Evolutionary conservation across 2,113 vertebrate species (phyloP).

Genomic region (Syrmaticus mikado): DNA sequence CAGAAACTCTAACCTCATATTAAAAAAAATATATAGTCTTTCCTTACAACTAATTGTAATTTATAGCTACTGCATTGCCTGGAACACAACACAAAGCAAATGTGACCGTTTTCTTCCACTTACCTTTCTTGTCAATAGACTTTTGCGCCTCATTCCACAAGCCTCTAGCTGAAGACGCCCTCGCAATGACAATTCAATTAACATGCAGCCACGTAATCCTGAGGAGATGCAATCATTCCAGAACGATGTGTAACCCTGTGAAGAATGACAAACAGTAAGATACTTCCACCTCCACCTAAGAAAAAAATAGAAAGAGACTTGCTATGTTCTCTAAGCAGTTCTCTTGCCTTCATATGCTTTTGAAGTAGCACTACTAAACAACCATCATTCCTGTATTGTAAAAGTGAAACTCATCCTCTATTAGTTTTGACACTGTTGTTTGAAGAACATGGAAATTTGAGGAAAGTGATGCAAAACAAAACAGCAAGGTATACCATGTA

Average conservation of each 20-base stretch:
- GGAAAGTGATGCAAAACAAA: background rate
- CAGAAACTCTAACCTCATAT: rapidly evolving
- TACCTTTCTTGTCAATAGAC: slow-evolving; percentile 94
- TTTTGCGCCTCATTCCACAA: slow-evolving; percentile 94
- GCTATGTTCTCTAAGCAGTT: background rate
- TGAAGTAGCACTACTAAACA: background rate
- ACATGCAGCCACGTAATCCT: slow-evolving; percentile 94
- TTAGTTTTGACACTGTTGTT: background rate
- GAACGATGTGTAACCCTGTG: slow-evolving; percentile 95
- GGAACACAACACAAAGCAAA: background rate
- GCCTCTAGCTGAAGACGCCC: slow-evolving; percentile 92
- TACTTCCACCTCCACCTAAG: background rate
- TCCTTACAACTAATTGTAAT: background rate
- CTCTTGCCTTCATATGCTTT: background rate
- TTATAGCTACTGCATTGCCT: background rate
- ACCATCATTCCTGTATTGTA: background rate
- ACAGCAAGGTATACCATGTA: rapidly evolving
- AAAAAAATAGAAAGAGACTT: background rate
- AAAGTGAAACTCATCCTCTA: background rate
- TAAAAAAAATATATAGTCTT: background rate
- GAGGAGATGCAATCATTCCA: slow-evolving; percentile 99
- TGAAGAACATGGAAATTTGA: background rate
- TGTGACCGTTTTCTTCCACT: background rate
- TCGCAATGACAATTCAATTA: slow-evolving; percentile 92
- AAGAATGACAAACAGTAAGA: slow-evolving; percentile 11